Conservation (phyloP, 2,888 invertebrate genomes). For the Sipha maydis region DNA sequence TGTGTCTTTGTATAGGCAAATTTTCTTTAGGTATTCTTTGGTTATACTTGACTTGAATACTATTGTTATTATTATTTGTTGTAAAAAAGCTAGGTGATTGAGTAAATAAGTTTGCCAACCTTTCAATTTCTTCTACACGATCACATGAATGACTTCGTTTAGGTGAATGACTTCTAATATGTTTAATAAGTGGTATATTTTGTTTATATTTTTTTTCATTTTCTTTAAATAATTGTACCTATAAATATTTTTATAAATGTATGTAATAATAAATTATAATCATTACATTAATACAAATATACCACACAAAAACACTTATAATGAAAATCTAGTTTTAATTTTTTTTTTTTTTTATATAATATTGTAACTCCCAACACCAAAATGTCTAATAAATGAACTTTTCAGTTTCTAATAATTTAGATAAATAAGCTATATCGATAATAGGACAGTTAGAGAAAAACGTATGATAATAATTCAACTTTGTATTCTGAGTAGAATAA, state of each 20-base stretch:
- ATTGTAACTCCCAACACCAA: neutral
- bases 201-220: neutral
- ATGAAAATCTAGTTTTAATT: too few species aligned
- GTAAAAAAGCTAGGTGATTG: conserved; percentile 44
- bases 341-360: neutral
- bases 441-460: too few species aligned
- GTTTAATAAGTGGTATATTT: neutral
- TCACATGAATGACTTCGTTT: conserved; percentile 25
- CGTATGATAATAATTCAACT: too few species aligned
- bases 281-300: too few species aligned
- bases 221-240: conserved; percentile 4
- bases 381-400: too few species aligned
- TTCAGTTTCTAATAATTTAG: neutral
- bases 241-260: neutral
- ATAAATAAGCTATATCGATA: neutral
- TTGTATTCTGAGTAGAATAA: too few species aligned
- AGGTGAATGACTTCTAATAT: conserved; percentile 7
- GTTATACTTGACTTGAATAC: conserved; percentile 36
- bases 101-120: conserved; percentile 55
- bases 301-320: too few species aligned
- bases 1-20: conserved; percentile 10
- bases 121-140: conserved; percentile 46
- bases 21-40: conserved; percentile 13
- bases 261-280: neutral
- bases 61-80: conserved; percentile 27